Base-by-base conservation (phyloP, 1,140 invertebrate species). In the Hestina assimilis region DNA sequence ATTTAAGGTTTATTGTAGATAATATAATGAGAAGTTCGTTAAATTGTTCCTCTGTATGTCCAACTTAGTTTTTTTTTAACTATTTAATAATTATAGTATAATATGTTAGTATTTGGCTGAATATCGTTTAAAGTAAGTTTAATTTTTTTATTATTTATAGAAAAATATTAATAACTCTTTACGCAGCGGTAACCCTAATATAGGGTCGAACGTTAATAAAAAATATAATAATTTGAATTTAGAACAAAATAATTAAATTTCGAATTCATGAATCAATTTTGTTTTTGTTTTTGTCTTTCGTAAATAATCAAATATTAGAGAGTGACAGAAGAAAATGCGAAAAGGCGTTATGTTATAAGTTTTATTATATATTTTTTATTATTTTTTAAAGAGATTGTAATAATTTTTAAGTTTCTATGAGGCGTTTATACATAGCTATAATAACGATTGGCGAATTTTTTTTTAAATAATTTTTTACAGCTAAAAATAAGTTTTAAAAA, bases 31-130 rank as follows among this genome's bases (percentile, higher is more conserved):
- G 17, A 8, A 28, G 1, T 38, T 19, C 9, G 0, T 38, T 38
- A 15, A 19, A 24, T 46, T 31, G 52, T 54, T 54, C 52, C 52
- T 54, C 41, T 54, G 21, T 11, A 23, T 54, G 52, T 54, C 52
- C 52, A 54, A 35, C 29, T 9, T 33, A 26, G 28, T 24, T 26
- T 45, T 35, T 33, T 19, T 33, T 47, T 46, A 7, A 46, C 4
- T 46, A 46, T 28, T 45, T 29, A 17, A 31, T 46, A 43, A 20
- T 11, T 33, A n/a, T 6, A 23, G 4, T 42, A 43, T 23, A 6
- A 43, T 28, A 20, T 11, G 14, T 24, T 24, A n/a, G 5, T 33
- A 33, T 33, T 28, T 21, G 28, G 45, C 45, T 47, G 19, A 46
- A 33, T 47, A 46, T 31, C 3, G 15, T 20, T 21, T 21, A 31